Percentiles rank a stretch among this genome's conserved stretches.
Evolutionary conservation across 2,113 vertebrate species (phyloP).

Genomic region (Eretmochelys imbricata): DNA sequence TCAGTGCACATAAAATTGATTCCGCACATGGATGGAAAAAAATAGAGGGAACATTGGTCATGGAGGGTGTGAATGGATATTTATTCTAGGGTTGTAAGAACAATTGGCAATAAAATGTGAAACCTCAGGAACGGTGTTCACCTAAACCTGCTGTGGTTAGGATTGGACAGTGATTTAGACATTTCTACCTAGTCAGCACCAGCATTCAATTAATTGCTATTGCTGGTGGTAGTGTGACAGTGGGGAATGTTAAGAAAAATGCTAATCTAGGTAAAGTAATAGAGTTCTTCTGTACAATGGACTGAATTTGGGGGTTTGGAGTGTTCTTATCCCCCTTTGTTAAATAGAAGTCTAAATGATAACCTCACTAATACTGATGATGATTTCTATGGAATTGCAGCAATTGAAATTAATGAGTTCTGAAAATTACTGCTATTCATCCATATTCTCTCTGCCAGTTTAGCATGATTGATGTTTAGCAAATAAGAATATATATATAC

Average conservation of each 20-base stretch:
- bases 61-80: no score
- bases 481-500: background rate
- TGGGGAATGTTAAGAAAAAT: fast-evolving
- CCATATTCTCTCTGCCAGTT: background rate
- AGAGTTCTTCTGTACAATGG: background rate
- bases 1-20: no score
- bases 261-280: background rate
- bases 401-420: background rate
- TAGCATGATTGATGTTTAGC: background rate
- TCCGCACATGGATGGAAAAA: no score
- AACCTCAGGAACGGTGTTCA: background rate
- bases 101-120: no score
- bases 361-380: background rate
- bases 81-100: no score
- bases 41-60: no score
- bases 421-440: background rate
- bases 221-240: fast-evolving
- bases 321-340: background rate
- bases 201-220: fast-evolving
- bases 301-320: background rate
- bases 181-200: fast-evolving
- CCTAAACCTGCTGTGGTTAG: background rate
- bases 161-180: background rate
- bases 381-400: background rate
- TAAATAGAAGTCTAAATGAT: background rate